Evolutionary conservation across 1,140 invertebrate species (phyloP).

Genomic region (Lethrus apterus): DNA sequence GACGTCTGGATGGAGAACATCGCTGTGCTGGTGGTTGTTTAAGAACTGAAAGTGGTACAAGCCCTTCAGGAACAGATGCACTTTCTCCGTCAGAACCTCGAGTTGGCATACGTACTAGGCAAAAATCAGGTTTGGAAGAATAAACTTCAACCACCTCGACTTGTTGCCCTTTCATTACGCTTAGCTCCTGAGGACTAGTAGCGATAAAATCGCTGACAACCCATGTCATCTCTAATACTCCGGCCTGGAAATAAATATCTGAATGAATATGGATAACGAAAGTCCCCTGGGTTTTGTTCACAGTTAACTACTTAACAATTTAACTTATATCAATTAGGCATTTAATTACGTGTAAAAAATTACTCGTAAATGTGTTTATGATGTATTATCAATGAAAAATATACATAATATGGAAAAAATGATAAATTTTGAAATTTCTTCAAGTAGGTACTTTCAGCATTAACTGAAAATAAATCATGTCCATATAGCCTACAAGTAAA

Average conservation of each 20-base stretch:
- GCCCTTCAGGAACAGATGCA: constrained; percentile 61
- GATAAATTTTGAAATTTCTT: no score
- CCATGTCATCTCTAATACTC: constrained; percentile 76
- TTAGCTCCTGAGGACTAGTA: constrained; percentile 62
- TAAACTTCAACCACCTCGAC: constrained; percentile 81
- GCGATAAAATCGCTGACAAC: constrained; percentile 76
- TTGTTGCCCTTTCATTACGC: constrained; percentile 80
- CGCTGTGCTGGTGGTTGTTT: constrained; percentile 65
- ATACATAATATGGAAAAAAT: no score
- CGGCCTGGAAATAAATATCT: constrained; percentile 46
- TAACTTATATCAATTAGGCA: no score
- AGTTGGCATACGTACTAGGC: constrained; percentile 52
- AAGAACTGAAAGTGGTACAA: constrained; percentile 74
- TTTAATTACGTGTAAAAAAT: no score
- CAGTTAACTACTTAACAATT: no score
- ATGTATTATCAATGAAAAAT: no score
- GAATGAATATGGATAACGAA: no score
- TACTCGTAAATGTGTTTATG: no score
- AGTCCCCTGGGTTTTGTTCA: no score
- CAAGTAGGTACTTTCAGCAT: no score
- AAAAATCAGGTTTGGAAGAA: constrained; percentile 51
- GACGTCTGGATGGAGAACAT: constrained; percentile 51
- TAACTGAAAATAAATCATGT: no score
- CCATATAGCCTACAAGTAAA: no score
- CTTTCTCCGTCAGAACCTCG: constrained; percentile 52